A percentile compares a stretch with the other conserved stretches of the same genome.
phyloP scores from a whole-genome alignment of 2,113 vertebrate species.

The Kryptolebias marmoratus region DNA sequence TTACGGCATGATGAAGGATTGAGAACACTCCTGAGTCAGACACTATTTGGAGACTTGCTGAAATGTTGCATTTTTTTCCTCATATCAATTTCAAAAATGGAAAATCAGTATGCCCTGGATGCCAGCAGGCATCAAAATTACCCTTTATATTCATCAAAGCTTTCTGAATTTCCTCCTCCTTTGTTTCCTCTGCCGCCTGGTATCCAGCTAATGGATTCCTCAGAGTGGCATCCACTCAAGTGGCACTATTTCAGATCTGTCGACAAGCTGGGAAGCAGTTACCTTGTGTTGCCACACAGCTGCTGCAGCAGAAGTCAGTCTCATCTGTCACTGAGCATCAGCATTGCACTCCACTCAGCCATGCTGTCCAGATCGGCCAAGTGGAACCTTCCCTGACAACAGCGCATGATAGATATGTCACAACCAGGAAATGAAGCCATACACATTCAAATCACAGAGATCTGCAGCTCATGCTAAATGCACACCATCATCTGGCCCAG shows the following conservation, averaged over 20 bases:
- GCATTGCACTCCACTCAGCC: constrained; percentile 3
- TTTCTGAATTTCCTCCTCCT: constrained; percentile 18
- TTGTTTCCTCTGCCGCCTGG: constrained; percentile 21
- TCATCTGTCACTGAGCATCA: constrained; percentile 67
- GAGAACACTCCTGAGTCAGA: constrained; percentile 37
- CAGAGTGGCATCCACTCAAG: constrained; percentile 56
- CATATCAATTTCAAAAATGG: constrained; percentile 37
- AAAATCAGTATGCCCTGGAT: constrained; percentile 44
- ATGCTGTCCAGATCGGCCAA: constrained; percentile 50
- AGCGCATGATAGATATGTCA: constrained; percentile 61
- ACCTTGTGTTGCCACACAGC: constrained; percentile 51
- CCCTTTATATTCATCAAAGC: constrained; percentile 46
- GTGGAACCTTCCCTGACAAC: constrained; percentile 64
- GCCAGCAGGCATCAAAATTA: constrained; percentile 51
- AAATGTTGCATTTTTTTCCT: constrained; percentile 26
- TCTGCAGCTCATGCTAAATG: constrained; percentile 16
- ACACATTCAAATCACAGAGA: constrained; percentile 66
- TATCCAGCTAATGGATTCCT: constrained; percentile 61
- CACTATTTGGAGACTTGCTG: constrained; percentile 22
- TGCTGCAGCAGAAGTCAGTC: constrained; percentile 43
- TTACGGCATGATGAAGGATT: constrained; percentile 56
- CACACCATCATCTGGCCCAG: constrained; percentile 48
- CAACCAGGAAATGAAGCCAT: constrained; percentile 70
- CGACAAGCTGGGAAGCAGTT: constrained; percentile 48
- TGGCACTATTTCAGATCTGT: constrained; percentile 69